Evolutionary conservation across 2,113 vertebrate species (phyloP).

Genomic region (Caranx ignobilis): DNA sequence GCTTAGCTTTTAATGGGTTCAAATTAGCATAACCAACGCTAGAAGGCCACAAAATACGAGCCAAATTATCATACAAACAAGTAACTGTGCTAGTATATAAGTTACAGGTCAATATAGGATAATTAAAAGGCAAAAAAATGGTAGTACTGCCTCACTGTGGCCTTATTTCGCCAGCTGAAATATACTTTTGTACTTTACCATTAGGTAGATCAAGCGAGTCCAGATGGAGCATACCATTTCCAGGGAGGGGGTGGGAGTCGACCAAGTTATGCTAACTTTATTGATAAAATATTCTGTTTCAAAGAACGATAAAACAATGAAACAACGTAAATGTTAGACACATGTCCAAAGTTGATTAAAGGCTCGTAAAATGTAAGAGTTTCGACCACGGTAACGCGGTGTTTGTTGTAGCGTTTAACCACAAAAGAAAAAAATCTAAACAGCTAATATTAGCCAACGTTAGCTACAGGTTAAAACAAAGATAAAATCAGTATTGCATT

Average conservation of each 20-base stretch:
- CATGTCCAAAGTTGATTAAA: background rate
- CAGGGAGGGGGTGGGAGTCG: rapidly evolving
- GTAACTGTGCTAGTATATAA: background rate
- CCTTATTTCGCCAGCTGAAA: rapidly evolving
- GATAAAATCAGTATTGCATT: no score
- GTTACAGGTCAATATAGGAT: background rate
- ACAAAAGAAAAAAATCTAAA: no score
- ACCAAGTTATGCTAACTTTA: background rate
- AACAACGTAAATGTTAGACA: no score
- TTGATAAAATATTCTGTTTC: background rate
- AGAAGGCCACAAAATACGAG: background rate
- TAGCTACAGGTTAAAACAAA: no score
- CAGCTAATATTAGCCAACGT: no score
- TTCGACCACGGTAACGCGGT: no score
- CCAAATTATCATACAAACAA: background rate
- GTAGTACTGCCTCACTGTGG: no score
- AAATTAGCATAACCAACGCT: background rate
- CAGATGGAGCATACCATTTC: slow-evolving; percentile 32
- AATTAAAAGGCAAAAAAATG: no score
- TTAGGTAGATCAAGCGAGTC: background rate
- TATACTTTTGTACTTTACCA: background rate
- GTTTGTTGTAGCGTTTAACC: background rate
- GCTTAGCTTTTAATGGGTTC: background rate
- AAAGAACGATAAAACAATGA: background rate
- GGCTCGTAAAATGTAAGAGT: no score